Percentiles rank a stretch among this genome's conserved stretches.
These are phyloP conservation scores for Melanotaenia duboulayi DNA, from an alignment of 2,113 vertebrate species.

Conservation along the genomic window DNA sequence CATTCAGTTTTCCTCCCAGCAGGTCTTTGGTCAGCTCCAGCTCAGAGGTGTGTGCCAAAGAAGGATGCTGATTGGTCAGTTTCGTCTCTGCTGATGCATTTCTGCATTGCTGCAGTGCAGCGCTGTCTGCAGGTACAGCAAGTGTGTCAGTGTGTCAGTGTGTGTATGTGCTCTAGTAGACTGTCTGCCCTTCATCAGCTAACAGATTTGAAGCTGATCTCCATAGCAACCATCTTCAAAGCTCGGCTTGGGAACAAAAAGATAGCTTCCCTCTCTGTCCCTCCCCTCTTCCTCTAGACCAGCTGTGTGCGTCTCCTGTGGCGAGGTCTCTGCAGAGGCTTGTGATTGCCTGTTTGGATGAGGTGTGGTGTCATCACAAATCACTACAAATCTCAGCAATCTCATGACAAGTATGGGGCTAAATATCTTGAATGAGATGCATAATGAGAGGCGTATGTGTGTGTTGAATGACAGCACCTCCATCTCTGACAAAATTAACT, in stretches of 20 bases:
- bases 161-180: conserved; percentile 47
- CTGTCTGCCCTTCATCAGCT: conserved; percentile 58
- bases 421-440: background rate
- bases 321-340: conserved; percentile 12
- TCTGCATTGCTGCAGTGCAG: conserved; percentile 71
- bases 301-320: conserved; percentile 15
- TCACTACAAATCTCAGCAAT: conserved; percentile 25
- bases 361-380: conserved; percentile 17
- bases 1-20: conserved; percentile 1
- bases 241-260: conserved; percentile 75
- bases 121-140: conserved; percentile 58
- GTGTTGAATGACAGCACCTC: background rate
- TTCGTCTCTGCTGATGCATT: conserved; percentile 61
- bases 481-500: background rate
- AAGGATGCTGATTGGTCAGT: conserved; percentile 47
- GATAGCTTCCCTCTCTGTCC: conserved; percentile 46
- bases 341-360: conserved; percentile 1
- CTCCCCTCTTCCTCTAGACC: conserved; percentile 7
- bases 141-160: conserved; percentile 63
- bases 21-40: conserved; percentile 43
- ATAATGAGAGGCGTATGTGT: conserved; percentile 15
- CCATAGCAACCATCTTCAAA: conserved; percentile 77
- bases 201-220: conserved; percentile 65
- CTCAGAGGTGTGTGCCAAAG: conserved; percentile 60
- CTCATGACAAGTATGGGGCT: background rate